Evolutionary conservation across 2,113 vertebrate species (phyloP).

Genomic region (Pseudolaguvia tuberculata): DNA sequence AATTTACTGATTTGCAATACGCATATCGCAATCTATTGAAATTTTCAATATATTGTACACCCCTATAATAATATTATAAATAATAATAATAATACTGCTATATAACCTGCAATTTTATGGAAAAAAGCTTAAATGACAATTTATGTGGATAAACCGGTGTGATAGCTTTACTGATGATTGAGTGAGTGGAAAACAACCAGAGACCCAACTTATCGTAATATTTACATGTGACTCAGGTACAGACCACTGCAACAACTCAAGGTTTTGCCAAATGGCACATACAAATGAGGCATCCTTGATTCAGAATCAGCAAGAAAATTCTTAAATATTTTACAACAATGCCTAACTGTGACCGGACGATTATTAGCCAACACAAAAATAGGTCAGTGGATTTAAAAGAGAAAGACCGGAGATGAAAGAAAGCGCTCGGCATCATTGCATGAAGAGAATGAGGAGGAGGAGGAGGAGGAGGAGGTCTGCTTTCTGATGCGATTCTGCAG

Average conservation of each 20-base stretch:
- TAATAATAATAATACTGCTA: neutral
- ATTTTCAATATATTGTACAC: too few species aligned
- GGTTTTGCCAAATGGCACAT: neutral
- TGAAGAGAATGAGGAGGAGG: neutral
- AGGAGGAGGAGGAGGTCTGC: neutral
- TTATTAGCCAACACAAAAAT: neutral
- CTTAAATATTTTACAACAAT: neutral
- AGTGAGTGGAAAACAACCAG: neutral
- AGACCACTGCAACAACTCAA: constrained; percentile 54
- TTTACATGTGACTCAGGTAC: constrained; percentile 54
- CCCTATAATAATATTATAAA: neutral
- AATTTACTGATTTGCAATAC: too few species aligned
- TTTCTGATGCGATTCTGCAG: constrained; percentile 24
- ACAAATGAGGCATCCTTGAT: neutral
- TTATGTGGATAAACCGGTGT: neutral
- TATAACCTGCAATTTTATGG: neutral
- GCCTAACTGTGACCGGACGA: neutral
- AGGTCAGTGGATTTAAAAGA: constrained; percentile 1
- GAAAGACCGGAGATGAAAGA: neutral
- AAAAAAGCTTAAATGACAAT: neutral
- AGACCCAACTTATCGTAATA: constrained; percentile 41
- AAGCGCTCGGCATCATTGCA: neutral
- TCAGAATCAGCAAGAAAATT: neutral
- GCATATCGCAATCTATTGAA: too few species aligned
- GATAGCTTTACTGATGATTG: neutral